Evolutionary conservation across 2,888 invertebrate genomes (phyloP).

Genomic region (Drosophila buzzatii): DNA sequence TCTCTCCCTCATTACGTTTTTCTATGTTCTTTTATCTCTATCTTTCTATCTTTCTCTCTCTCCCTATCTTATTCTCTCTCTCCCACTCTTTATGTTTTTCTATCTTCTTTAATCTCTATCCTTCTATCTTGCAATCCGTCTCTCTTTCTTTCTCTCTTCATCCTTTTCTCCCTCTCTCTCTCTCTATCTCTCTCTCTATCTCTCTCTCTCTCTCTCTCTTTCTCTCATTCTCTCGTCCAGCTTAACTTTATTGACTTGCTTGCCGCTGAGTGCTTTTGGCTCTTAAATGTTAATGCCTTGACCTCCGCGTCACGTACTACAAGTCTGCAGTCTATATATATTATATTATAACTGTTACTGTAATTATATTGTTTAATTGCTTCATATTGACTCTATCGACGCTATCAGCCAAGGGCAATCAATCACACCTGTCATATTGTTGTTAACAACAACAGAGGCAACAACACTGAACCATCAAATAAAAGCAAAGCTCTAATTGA

Average conservation of each 20-base stretch:
- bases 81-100: no score
- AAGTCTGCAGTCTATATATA: not conserved
- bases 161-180: no score
- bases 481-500: slow-evolving; percentile 3
- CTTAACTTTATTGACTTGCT: not conserved
- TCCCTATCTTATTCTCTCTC: no score
- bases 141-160: no score
- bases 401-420: slow-evolving; percentile 37
- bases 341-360: not conserved
- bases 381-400: slow-evolving; percentile 17
- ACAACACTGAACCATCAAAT: not conserved
- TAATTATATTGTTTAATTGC: slow-evolving; percentile 45
- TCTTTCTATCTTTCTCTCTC: no score
- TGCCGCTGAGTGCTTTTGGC: not conserved
- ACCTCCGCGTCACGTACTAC: not conserved
- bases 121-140: no score
- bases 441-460: not conserved
- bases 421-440: slow-evolving; percentile 36
- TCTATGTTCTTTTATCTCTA: no score
- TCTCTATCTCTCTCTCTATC: no score
- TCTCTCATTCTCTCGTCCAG: not conserved
- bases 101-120: no score
- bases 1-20: no score
- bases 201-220: no score
- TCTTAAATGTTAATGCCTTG: slow-evolving; percentile 10